Conservation (phyloP, 2,113 vertebrate genomes). For the Lophura nycthemera region DNA sequence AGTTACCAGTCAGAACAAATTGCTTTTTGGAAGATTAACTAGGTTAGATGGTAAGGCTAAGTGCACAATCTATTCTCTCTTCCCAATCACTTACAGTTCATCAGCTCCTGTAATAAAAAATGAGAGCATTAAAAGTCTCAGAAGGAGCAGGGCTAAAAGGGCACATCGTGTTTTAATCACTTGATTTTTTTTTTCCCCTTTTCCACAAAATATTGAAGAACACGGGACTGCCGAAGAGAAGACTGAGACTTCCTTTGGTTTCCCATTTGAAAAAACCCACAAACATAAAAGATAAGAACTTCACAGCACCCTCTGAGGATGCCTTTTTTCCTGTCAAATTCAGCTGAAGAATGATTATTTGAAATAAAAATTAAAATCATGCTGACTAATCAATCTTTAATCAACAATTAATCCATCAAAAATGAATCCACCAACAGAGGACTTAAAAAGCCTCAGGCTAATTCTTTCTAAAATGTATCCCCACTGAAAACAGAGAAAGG, state of each 20-base stretch:
- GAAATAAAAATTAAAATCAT: neutral
- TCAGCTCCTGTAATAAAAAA: neutral
- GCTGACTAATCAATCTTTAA: neutral
- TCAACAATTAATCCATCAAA: neutral
- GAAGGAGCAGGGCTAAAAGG: neutral
- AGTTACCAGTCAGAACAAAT: constrained; percentile 4
- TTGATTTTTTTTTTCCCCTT: neutral
- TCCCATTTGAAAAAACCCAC: neutral
- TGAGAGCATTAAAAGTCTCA: neutral
- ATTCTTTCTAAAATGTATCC: neutral
- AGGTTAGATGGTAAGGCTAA: neutral
- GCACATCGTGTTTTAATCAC: neutral
- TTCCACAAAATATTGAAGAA: neutral
- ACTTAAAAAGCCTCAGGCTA: neutral
- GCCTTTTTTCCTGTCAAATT: neutral
- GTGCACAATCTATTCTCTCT: neutral
- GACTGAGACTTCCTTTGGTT: neutral
- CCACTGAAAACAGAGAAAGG: neutral
- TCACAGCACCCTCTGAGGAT: neutral
- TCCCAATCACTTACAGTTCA: neutral
- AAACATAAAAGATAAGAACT: neutral
- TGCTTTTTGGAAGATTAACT: constrained; percentile 30
- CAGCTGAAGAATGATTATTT: neutral
- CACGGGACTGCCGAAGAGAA: neutral
- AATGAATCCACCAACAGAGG: neutral